A percentile compares a stretch with the other conserved stretches of the same genome.
Conservation (phyloP, 2,113 vertebrate genomes). For the Halichoerus grypus region DNA sequence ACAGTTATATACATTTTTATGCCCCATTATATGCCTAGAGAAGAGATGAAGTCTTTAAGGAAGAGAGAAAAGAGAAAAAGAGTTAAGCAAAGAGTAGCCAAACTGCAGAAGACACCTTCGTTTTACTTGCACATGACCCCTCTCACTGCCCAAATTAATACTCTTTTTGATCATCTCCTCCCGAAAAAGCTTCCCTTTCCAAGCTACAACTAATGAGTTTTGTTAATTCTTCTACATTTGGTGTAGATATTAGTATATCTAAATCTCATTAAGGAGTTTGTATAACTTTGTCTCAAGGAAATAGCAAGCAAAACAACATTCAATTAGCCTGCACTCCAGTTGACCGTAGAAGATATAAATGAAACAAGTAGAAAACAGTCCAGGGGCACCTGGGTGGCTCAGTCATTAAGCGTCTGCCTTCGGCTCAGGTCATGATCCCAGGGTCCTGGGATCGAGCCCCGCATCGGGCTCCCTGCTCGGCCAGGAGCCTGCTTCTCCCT, state of each 20-base stretch:
- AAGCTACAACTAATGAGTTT: neutral
- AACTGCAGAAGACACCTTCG: neutral
- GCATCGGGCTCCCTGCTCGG: no score
- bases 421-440: no score
- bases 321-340: conserved; percentile 32
- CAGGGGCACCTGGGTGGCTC: neutral
- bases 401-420: no score
- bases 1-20: conserved; percentile 35
- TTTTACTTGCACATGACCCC: neutral
- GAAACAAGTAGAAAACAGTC: conserved; percentile 39
- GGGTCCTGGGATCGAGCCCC: no score
- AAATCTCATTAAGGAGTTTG: conserved; percentile 31
- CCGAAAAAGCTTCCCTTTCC: conserved; percentile 24
- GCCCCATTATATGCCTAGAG: neutral
- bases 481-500: no score
- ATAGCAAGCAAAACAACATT: conserved; percentile 50
- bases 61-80: conserved; percentile 36
- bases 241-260: conserved; percentile 6
- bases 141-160: neutral
- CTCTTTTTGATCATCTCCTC: neutral
- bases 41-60: conserved; percentile 41
- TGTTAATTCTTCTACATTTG: conserved; percentile 11
- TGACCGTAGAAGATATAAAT: conserved; percentile 58
- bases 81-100: conserved; percentile 33
- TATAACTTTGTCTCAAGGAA: conserved; percentile 59